Evolutionary conservation across 2,797 vertebrate species (phyloP), one percentile per base, ranked within the genome.

Genomic region (Gadopsis marmoratus): DNA sequence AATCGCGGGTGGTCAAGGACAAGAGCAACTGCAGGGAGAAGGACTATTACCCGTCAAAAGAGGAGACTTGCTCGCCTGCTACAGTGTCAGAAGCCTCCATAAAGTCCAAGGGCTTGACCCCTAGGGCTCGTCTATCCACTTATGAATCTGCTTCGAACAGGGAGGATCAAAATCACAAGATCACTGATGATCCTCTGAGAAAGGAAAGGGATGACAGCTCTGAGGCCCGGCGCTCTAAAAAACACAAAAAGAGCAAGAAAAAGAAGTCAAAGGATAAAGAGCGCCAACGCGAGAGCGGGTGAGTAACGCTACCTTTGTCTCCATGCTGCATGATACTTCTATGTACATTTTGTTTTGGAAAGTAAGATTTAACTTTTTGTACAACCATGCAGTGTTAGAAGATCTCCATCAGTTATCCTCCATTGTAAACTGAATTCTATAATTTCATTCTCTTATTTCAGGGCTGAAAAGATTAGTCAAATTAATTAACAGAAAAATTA

Each of bases 221-320:
- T 0, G 95, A 95, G 26, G 93, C 94, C 39, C 90, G 86, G 35
- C 92, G 79, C 82, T 89, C 39, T 2, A 97, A 95, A 86, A 98
- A 97, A 94, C 95, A 95, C 81, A 98, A 97, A 83, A 99, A 97
- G 76, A 96, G 95, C 59, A 99, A 98, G 95, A 98, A 98, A 90
- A 98, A 97, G 89, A 97, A 96, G 89, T 96, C 95, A 50, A 98
- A 97, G 94, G 97, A 97, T 78, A 97, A 96, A 89, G 93, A 93
- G n/a, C 39, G 89, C 83, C 93, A 92, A 79, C 90, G 91, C 7
- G 95, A 96, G 29, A 91, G 92, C 39, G 92, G 96, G 89, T 94
- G 43, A 89, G 89, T 69, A 1, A 55, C 2, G 1, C 11, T 14
- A 0, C n/a, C 19, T 61, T 54, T 58, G 3, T 41, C 23, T 71